These are phyloP conservation scores for Aphelocoma californica DNA, from an alignment of 2,797 vertebrate species.

Conservation along the genomic window DNA sequence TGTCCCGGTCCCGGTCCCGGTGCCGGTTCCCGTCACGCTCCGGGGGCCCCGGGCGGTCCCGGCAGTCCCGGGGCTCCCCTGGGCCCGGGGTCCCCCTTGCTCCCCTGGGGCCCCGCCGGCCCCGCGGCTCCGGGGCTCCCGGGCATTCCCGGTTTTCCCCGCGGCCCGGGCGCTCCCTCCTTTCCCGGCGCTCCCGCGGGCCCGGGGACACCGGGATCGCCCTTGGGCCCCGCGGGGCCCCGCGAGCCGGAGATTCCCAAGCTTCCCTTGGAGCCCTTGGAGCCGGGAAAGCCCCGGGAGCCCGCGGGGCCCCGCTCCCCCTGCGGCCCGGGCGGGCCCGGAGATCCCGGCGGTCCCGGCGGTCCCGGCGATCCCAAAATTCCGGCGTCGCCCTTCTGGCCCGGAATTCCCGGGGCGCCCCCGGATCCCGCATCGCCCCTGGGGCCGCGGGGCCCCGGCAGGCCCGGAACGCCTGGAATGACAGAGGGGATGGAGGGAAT, in stretches of 20 bases:
- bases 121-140: constrained; percentile 81
- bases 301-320: constrained; percentile 82
- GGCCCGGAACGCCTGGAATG: too few relatives aligned
- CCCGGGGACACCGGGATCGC: constrained; percentile 78
- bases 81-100: constrained; percentile 81
- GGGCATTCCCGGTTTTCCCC: constrained; percentile 80
- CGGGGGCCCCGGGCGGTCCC: too few relatives aligned
- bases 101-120: constrained; percentile 77
- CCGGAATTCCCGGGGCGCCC: too few relatives aligned
- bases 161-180: constrained; percentile 76
- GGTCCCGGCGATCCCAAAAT: too few relatives aligned
- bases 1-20: too few relatives aligned
- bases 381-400: too few relatives aligned
- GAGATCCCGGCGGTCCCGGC: constrained; percentile 66
- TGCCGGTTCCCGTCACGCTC: too few relatives aligned
- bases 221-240: constrained; percentile 80
- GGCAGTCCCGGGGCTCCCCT: constrained; percentile 57
- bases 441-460: too few relatives aligned
- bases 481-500: too few relatives aligned
- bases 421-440: too few relatives aligned
- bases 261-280: constrained; percentile 80
- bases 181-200: constrained; percentile 73
- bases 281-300: constrained; percentile 75
- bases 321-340: constrained; percentile 75
- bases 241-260: too few relatives aligned